These are phyloP conservation scores for Caenorhabditis panamensis DNA, from an alignment of 2,888 invertebrate species.

Conservation along the genomic window DNA sequence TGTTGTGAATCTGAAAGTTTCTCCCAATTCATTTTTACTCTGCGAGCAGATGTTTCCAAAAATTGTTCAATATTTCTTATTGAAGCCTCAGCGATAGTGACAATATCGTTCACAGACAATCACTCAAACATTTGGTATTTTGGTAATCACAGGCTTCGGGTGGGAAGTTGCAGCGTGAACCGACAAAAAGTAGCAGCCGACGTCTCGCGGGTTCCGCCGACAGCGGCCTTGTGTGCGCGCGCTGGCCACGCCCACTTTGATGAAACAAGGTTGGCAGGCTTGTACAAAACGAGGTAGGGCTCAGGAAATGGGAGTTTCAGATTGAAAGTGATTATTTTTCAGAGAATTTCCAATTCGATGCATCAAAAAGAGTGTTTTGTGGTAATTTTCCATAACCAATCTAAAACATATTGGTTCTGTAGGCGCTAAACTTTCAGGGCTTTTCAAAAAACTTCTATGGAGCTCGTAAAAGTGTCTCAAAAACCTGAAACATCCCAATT, in stretches of 20 bases:
- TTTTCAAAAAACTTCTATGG: no score
- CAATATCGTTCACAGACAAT: constrained; percentile 57
- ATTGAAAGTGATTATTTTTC: background rate
- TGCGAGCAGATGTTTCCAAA: constrained; percentile 10
- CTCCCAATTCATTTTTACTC: background rate
- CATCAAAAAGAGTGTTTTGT: no score
- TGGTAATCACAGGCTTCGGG: constrained; percentile 59
- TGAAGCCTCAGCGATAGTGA: constrained; percentile 60
- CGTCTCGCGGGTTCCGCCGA: no score
- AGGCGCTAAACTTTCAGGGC: no score
- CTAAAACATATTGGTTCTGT: no score
- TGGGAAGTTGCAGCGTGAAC: constrained; percentile 9
- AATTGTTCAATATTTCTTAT: background rate
- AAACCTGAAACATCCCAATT: background rate
- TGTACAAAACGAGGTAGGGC: no score
- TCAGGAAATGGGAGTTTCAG: no score
- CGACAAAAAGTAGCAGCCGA: no score
- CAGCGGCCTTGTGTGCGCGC: no score
- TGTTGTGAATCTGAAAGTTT: constrained; percentile 79
- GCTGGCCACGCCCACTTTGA: constrained; percentile 30
- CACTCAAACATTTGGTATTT: constrained; percentile 65
- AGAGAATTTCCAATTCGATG: no score
- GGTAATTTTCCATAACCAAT: no score
- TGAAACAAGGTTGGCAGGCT: no score
- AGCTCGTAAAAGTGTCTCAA: background rate